A percentile compares a stretch with the other conserved stretches of the same genome.
Conservation (phyloP, 2,888 invertebrate genomes). For the Tuberolachnus salignus region DNA sequence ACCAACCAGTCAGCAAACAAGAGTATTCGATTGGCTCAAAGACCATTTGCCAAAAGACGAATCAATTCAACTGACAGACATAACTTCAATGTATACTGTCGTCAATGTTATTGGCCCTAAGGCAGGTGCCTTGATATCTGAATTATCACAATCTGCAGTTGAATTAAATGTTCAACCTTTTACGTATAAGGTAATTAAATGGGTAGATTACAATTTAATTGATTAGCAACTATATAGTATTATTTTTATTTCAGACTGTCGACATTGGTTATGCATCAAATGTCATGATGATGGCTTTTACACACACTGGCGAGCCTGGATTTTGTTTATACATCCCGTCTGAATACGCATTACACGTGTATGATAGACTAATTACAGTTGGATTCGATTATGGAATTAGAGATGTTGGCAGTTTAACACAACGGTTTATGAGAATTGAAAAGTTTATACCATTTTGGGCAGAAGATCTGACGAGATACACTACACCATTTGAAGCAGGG, state of each 20-base stretch:
- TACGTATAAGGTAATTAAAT: slow-evolving; percentile 67
- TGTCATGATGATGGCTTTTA: slow-evolving; percentile 74
- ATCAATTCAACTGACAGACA: slow-evolving; percentile 70
- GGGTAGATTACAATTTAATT: neutral
- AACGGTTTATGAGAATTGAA: slow-evolving; percentile 72
- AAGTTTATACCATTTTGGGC: slow-evolving; percentile 77
- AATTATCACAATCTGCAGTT: slow-evolving; percentile 69
- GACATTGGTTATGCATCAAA: slow-evolving; percentile 74
- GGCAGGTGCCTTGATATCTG: slow-evolving; percentile 69
- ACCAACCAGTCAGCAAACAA: slow-evolving; percentile 77
- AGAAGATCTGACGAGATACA: slow-evolving; percentile 70
- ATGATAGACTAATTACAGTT: slow-evolving; percentile 71
- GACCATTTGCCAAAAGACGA: slow-evolving; percentile 69
- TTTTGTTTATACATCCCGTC: slow-evolving; percentile 75
- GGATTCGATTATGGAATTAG: slow-evolving; percentile 72
- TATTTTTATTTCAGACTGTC: slow-evolving; percentile 64
- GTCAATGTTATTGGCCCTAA: slow-evolving; percentile 76
- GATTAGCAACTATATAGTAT: neutral
- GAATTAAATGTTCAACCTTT: slow-evolving; percentile 68
- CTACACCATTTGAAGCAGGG: slow-evolving; percentile 72
- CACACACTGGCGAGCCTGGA: slow-evolving; percentile 75
- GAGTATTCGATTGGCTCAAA: slow-evolving; percentile 73
- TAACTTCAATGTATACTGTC: slow-evolving; percentile 76
- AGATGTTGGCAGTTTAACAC: slow-evolving; percentile 73
- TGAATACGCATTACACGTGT: slow-evolving; percentile 77